Conservation (phyloP, 2,888 invertebrate species). For the Torymus texanus region DNA sequence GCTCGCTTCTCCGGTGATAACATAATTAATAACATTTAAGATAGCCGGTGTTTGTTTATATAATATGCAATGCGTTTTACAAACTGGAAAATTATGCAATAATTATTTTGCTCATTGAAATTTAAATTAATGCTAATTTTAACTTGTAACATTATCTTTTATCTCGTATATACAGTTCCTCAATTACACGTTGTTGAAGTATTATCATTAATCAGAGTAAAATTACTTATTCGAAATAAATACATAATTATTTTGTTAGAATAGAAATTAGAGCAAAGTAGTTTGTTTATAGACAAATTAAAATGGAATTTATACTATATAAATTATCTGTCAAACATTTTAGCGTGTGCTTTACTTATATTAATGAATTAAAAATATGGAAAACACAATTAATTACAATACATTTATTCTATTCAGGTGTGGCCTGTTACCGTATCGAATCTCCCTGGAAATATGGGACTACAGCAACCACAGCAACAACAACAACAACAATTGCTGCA, state of each 20-base stretch:
- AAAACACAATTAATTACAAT: background rate
- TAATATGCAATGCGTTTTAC: background rate
- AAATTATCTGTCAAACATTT: no score
- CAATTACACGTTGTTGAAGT: conserved; percentile 13
- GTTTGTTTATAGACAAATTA: no score
- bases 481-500: conserved; percentile 69
- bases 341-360: no score
- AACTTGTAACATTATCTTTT: conserved; percentile 11
- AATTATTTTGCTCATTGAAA: conserved; percentile 38
- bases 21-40: conserved; percentile 6
- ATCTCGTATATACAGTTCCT: conserved; percentile 18
- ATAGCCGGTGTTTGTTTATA: conserved; percentile 14
- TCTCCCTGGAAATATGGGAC: conserved; percentile 57
- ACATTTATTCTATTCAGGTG: conserved; percentile 59
- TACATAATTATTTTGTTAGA: no score
- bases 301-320: no score
- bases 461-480: conserved; percentile 63
- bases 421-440: conserved; percentile 71
- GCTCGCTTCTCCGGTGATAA: background rate
- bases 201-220: conserved; percentile 26
- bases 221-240: background rate
- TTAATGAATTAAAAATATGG: background rate
- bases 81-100: conserved; percentile 26
- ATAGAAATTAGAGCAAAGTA: no score
- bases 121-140: conserved; percentile 46